These are phyloP conservation scores for Poecilia velifera DNA, from an alignment of 2,797 vertebrate genomes.

Conservation along the genomic window DNA sequence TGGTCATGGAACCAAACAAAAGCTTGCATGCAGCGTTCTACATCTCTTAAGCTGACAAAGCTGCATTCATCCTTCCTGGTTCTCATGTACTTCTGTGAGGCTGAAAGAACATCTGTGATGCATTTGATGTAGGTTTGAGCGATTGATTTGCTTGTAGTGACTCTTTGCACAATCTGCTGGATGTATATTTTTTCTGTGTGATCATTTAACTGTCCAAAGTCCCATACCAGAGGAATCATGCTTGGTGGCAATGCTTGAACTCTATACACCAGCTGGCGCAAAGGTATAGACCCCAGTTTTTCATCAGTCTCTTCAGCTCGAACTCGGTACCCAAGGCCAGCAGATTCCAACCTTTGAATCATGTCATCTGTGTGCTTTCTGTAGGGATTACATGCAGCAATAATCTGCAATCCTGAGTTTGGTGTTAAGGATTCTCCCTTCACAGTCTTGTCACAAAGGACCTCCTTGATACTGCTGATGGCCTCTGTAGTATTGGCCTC, in stretches of 20 bases:
- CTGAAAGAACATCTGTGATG: constrained; percentile 84
- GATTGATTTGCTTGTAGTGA: constrained; percentile 63
- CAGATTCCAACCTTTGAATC: constrained; percentile 90
- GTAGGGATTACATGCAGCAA: constrained; percentile 98
- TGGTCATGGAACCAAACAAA: constrained; percentile 89
- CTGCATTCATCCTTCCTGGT: constrained; percentile 86
- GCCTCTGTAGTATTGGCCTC: constrained; percentile 97
- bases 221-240: constrained; percentile 96
- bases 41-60: constrained; percentile 95
- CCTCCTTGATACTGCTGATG: constrained; percentile 93
- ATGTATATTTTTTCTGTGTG: constrained; percentile 89
- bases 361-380: constrained; percentile 90
- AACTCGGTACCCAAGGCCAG: constrained; percentile 93
- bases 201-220: constrained; percentile 93
- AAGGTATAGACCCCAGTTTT: constrained; percentile 91
- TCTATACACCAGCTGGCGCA: constrained; percentile 96
- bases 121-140: neutral
- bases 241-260: constrained; percentile 95
- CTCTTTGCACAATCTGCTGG: constrained; percentile 90
- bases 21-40: constrained; percentile 92
- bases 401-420: constrained; percentile 84
- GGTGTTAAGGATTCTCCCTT: constrained; percentile 78
- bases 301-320: constrained; percentile 88
- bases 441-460: constrained; percentile 90
- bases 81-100: constrained; percentile 92